Evolutionary conservation across 1,140 invertebrate species (phyloP).

Genomic region (Panagrolaimus sp.): DNA sequence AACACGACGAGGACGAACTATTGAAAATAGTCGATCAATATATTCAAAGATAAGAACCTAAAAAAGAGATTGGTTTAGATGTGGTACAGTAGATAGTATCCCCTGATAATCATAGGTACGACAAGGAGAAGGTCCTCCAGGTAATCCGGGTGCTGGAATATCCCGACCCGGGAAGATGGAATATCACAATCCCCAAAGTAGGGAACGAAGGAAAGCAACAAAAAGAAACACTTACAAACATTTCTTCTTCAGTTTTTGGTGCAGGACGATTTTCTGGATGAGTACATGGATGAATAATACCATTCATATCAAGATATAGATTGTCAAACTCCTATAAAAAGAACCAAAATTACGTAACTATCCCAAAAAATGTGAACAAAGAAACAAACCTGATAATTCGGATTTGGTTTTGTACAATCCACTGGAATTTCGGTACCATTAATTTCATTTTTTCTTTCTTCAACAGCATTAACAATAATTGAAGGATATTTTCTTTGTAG

Average conservation of each 20-base stretch:
- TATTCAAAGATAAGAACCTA: constrained; percentile 83
- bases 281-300: constrained; percentile 98
- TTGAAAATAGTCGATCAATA: constrained; percentile 88
- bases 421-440: constrained; percentile 68
- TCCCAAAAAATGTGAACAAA: constrained; percentile 93
- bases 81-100: constrained; percentile 14
- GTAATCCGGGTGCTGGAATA: background rate
- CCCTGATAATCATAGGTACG: too few relatives aligned
- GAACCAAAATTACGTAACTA: constrained; percentile 82
- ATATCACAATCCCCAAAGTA: background rate
- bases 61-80: too few relatives aligned
- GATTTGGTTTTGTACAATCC: constrained; percentile 81
- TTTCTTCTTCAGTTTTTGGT: constrained; percentile 97
- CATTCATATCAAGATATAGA: constrained; percentile 98
- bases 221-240: constrained; percentile 86
- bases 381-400: constrained; percentile 93
- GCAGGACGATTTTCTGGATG: constrained; percentile 98
- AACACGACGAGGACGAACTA: constrained; percentile 86
- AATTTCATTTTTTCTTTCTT: constrained; percentile 70
- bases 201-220: too few relatives aligned
- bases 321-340: constrained; percentile 89
- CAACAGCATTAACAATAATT: constrained; percentile 88
- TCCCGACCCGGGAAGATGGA: background rate
- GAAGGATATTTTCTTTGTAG: constrained; percentile 91
- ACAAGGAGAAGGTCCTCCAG: background rate